These are phyloP conservation scores for Heteronetta atricapilla DNA, from an alignment of 2,113 vertebrate genomes.

Conservation along the genomic window DNA sequence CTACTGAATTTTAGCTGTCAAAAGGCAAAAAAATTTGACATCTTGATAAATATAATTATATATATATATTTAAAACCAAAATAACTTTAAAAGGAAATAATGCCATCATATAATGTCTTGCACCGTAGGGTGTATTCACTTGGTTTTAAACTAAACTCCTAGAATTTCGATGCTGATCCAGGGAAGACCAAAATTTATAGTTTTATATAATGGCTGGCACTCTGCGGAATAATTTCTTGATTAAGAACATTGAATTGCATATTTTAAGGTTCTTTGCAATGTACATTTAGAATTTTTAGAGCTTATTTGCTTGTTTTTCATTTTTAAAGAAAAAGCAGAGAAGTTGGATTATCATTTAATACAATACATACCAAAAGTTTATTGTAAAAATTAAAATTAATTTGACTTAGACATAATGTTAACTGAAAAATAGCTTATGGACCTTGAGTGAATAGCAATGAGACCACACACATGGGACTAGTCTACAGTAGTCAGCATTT, in stretches of 20 bases:
- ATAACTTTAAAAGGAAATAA: not conserved
- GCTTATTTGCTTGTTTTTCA: too few species aligned
- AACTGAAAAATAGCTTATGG: not conserved
- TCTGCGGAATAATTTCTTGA: not conserved
- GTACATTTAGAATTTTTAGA: not conserved
- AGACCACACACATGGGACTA: rapidly evolving
- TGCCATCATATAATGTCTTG: not conserved
- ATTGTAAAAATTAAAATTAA: not conserved
- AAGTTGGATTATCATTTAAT: not conserved
- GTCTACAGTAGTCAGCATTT: not conserved
- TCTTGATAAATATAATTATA: too few species aligned
- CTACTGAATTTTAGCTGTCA: not conserved
- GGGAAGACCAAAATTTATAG: not conserved
- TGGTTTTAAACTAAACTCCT: not conserved
- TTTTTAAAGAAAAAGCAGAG: not conserved
- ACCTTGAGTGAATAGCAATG: not conserved
- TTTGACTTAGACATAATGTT: not conserved
- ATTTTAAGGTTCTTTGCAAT: not conserved
- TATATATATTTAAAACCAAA: not conserved
- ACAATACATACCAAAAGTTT: not conserved
- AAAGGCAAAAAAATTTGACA: not conserved
- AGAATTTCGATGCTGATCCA: not conserved
- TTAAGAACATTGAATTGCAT: not conserved
- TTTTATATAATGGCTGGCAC: not conserved
- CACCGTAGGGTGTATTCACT: not conserved